Evolutionary conservation across 2,888 invertebrate genomes (phyloP).

Genomic region (Aspidiotus destructor): DNA sequence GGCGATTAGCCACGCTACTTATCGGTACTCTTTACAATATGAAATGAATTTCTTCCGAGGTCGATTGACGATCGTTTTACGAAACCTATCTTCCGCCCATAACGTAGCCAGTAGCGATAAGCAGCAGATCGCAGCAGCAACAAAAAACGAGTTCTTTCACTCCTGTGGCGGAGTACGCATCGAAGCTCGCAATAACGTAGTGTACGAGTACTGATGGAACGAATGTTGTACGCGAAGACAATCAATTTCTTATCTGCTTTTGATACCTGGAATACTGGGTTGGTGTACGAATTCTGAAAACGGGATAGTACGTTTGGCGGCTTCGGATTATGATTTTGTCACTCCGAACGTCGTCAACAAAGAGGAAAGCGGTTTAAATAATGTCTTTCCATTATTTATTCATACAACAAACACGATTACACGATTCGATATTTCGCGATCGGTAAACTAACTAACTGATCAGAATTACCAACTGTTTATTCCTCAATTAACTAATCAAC

Average conservation of each 20-base stretch:
- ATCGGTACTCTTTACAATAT: conserved; percentile 1
- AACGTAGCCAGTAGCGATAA: conserved; percentile 1
- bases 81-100: neutral
- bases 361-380: no score
- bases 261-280: conserved; percentile 4
- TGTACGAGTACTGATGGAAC: conserved; percentile 4
- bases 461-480: no score
- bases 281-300: neutral
- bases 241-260: neutral
- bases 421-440: no score
- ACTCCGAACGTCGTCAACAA: no score
- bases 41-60: conserved; percentile 4
- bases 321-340: no score
- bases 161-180: conserved; percentile 4
- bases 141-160: conserved; percentile 1
- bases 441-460: no score
- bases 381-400: no score
- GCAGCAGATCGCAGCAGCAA: conserved; percentile 4
- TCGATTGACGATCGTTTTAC: conserved; percentile 4
- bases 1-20: conserved; percentile 4
- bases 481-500: no score
- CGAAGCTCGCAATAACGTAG: conserved; percentile 4
- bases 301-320: conserved; percentile 2
- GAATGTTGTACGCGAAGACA: conserved; percentile 1
- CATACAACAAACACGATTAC: no score